Base-by-base conservation (phyloP, 2,888 invertebrate species). In the Eudemis profundana region DNA sequence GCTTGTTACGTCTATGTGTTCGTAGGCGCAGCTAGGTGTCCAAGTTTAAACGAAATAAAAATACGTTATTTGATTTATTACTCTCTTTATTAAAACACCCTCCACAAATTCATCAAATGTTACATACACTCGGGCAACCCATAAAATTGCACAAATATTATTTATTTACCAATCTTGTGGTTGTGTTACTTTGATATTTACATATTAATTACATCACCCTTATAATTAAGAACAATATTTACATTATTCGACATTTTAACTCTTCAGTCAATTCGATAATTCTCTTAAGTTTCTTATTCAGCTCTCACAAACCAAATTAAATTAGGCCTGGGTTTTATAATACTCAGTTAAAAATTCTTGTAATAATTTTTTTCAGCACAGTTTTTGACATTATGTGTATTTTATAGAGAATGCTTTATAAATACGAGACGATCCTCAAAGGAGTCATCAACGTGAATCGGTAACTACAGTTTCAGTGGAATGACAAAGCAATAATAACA, bases 81-180 rank as follows among this genome's bases (percentile, higher is more conserved):
- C 79, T 87, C 84, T 84, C 84, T 91, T 90, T 92, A 91, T 87
- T 91, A 90, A 91, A 92, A 91, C 90, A 89, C 88, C 89, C 88
- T 86, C 85, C 85, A 87, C 84, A 83, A 83, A 81, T 76, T 83
- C 85, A 73, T 82, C 84, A 79, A 79, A 81, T 75, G 77, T 84
- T 85, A 87, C 86, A 85, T 85, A 86, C 87, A 89, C 84, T 85
- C 85, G 72, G 78, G 79, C 79, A 87, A 86, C 38, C 60, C 60
- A 53, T 53, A 59, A 46, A 59, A 59, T 60, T 51, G 21, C 50
- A 64, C 57, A 64, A 64, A 42, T 42, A 44, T 38, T 14, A 1
- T 33, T 44, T 42, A 15, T 54, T 56, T 42, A 23, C 23, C 21
- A 36, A 33, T 57, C 23, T 49, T 57, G 38, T 44, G 44, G 63